These are phyloP conservation scores for Trissolcus basalis DNA, from an alignment of 1,140 invertebrate genomes.

Conservation along the genomic window DNA sequence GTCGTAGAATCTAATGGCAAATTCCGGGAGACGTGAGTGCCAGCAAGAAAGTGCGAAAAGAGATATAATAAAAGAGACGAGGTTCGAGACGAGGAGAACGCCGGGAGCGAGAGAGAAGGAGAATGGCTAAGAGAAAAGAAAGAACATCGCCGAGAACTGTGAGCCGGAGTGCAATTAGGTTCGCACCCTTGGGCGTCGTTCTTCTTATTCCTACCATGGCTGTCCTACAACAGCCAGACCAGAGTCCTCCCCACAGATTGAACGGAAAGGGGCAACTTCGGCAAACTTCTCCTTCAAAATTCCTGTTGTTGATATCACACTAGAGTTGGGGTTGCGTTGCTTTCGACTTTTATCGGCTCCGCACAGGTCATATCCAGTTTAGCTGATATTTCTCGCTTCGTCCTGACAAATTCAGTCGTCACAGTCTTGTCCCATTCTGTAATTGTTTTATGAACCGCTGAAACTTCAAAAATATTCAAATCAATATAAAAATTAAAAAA, in stretches of 20 bases:
- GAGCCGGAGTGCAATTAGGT: conserved; percentile 69
- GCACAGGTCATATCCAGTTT: conserved; percentile 19
- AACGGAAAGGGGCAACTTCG: conserved; percentile 40
- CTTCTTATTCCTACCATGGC: conserved; percentile 62
- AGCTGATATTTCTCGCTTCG: conserved; percentile 10
- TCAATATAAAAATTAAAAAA: too few species aligned
- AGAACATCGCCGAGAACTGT: conserved; percentile 56
- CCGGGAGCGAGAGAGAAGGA: not conserved
- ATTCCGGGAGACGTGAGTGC: conserved; percentile 50
- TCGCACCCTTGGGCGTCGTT: conserved; percentile 67
- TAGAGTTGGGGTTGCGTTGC: conserved; percentile 4
- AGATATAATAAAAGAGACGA: conserved; percentile 59
- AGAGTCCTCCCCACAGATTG: conserved; percentile 50
- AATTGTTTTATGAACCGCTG: too few species aligned
- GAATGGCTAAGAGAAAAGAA: conserved; percentile 36
- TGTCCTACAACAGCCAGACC: conserved; percentile 46
- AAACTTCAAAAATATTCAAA: too few species aligned
- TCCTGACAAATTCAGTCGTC: conserved; percentile 22
- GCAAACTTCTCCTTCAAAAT: conserved; percentile 51
- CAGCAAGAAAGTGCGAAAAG: conserved; percentile 54
- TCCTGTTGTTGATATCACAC: conserved; percentile 40
- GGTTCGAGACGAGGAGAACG: conserved; percentile 37
- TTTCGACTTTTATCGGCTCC: conserved; percentile 29
- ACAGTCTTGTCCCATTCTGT: not conserved
- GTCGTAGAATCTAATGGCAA: conserved; percentile 59